Conservation (phyloP, 2,888 invertebrate genomes). For the Eretmocerus hayati region DNA sequence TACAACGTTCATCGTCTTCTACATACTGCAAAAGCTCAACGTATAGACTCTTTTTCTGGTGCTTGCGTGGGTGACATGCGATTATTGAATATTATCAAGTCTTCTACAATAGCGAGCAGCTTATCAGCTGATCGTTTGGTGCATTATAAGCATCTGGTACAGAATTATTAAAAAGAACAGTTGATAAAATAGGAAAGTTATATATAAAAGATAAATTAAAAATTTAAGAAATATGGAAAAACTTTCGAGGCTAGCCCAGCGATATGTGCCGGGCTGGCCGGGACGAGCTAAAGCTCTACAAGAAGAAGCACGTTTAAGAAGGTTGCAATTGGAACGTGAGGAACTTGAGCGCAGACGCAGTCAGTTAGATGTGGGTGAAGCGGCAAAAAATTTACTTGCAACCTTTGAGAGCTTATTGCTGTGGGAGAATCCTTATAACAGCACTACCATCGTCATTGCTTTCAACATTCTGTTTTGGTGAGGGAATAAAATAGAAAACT, state of each 20-base stretch:
- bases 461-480: constrained; percentile 42
- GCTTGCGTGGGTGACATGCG: too few species aligned
- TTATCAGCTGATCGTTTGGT: too few species aligned
- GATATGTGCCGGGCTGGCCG: constrained; percentile 30
- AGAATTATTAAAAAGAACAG: too few species aligned
- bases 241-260: constrained; percentile 30
- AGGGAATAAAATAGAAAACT: not conserved
- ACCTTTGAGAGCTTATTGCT: constrained; percentile 37
- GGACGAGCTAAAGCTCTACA: not conserved
- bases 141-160: too few species aligned
- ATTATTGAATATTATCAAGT: too few species aligned
- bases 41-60: too few species aligned
- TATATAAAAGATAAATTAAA: too few species aligned
- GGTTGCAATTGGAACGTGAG: not conserved
- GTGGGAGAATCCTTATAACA: constrained; percentile 40
- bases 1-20: too few species aligned
- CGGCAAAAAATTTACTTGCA: constrained; percentile 27
- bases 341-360: constrained; percentile 11
- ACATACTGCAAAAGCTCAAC: too few species aligned
- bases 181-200: too few species aligned
- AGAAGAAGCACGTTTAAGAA: not conserved
- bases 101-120: too few species aligned
- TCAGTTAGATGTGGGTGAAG: constrained; percentile 5
- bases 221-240: too few species aligned
- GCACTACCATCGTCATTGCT: constrained; percentile 36